These are phyloP conservation scores for Chalcosyrphus nemorum DNA, from an alignment of 2,888 invertebrate species.

Conservation along the genomic window DNA sequence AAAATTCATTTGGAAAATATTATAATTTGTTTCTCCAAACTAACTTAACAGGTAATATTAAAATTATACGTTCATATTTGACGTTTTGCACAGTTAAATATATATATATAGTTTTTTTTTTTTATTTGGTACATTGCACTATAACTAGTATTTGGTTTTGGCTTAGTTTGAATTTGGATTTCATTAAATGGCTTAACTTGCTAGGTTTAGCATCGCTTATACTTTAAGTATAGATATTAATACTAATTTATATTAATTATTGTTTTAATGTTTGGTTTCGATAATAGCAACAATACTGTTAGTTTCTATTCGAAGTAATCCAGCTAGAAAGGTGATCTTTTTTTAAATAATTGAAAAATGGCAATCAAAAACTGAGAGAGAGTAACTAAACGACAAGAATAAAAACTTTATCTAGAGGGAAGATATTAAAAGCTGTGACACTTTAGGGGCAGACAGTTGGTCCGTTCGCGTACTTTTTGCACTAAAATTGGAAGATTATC, in stretches of 20 bases:
- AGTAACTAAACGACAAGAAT: too few relatives aligned
- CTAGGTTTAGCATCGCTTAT: conserved; percentile 50
- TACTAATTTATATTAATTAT: conserved; percentile 46
- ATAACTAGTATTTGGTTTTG: conserved; percentile 65
- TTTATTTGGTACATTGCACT: conserved; percentile 67
- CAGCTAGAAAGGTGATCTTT: conserved; percentile 10
- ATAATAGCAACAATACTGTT: conserved; percentile 66
- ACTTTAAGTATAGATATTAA: conserved; percentile 44
- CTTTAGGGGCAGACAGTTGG: too few relatives aligned
- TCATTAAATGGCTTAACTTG: conserved; percentile 52
- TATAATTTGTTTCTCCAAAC: conserved; percentile 11
- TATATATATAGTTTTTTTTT: conserved; percentile 28
- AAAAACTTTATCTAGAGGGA: too few relatives aligned
- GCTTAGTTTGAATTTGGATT: conserved; percentile 53
- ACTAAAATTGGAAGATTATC: too few relatives aligned
- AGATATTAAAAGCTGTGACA: too few relatives aligned
- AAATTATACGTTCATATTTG: conserved; percentile 27
- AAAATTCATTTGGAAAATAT: conserved; percentile 29
- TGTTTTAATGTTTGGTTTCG: neutral
- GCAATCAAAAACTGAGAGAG: too few relatives aligned
- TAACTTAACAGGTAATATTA: conserved; percentile 32
- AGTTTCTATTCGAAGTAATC: conserved; percentile 1
- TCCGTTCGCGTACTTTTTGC: too few relatives aligned
- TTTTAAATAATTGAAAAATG: too few relatives aligned
- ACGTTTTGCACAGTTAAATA: conserved; percentile 44